Evolutionary conservation across 2,888 invertebrate genomes (phyloP), one percentile per base, ranked within the genome.

Genomic region (Eugnorisma glareosa): DNA sequence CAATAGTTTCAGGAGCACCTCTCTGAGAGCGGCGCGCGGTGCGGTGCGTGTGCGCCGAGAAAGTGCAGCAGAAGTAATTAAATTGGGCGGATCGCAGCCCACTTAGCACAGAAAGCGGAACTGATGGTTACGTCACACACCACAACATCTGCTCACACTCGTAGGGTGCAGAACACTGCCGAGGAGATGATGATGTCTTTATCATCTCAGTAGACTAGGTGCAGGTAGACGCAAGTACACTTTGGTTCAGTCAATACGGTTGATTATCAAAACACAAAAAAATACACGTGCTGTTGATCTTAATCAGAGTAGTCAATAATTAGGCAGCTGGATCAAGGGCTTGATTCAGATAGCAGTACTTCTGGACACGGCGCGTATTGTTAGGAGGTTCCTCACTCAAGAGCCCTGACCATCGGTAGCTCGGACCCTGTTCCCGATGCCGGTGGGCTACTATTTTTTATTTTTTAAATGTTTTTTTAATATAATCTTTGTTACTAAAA

Each of bases 101-200:
- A 90, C 90, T 89, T 85, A 84, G 88, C 88, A 88, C 94, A 92
- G 94, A 94, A 93, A 94, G 94, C 94, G 94, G 94, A 94, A 92
- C 91, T 86, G 83, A 91, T 90, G 79, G 89, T 93, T 94, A 90
- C 93, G 88, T 94, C 94, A 93, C 89, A 85, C 81, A 68, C 83
- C 86, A 80, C 68, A 75, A 83, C 82, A 89, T 90, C 88, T 88
- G 88, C 89, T 80, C 77, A 83, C 28, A 73, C 37, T 40, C 35
- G 13, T 35, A 79, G 83, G 79, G 83, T 75, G 73, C 59, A 28
- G 4, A 35, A 63, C 18, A 43, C 21, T 71, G 24, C 4, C 37
- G n/a, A 43, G n/a, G 31, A 15, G 15, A 59, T 15, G 21, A 11
- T 45, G 15, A 40, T 64, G n/a, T 28, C 40, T 54, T 54, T 35